These are phyloP conservation scores for Silurus meridionalis DNA, from an alignment of 2,113 vertebrate species.

Conservation along the genomic window DNA sequence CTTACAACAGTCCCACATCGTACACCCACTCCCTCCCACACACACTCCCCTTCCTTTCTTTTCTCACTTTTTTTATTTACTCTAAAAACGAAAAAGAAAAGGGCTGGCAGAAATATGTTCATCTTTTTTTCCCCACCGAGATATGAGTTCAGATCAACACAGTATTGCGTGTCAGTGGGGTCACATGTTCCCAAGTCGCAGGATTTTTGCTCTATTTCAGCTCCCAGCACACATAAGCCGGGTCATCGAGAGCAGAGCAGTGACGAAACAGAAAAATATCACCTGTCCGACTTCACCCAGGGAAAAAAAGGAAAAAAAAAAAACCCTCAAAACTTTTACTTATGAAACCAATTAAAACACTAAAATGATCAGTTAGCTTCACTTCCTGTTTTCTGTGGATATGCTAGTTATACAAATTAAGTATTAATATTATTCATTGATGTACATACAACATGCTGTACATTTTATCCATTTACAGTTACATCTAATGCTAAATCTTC, in stretches of 20 bases:
- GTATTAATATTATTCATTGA: neutral
- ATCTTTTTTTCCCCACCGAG: neutral
- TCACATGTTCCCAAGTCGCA: neutral
- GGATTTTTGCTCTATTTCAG: constrained; percentile 8
- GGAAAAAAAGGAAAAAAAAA: neutral
- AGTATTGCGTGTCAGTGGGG: constrained; percentile 1
- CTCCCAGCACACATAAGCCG: neutral
- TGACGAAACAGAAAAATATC: neutral
- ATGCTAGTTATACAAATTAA: too few species aligned
- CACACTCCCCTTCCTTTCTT: neutral
- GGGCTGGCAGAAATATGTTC: neutral
- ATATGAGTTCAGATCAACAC: constrained; percentile 20
- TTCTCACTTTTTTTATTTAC: neutral
- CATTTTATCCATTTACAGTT: neutral
- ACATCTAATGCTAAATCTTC: too few species aligned
- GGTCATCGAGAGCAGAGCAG: constrained; percentile 2
- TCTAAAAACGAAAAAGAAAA: neutral
- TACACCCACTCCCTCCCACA: constrained; percentile 27
- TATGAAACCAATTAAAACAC: too few species aligned
- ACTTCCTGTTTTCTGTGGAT: neutral
- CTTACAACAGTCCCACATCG: constrained; percentile 36
- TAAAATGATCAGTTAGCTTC: neutral
- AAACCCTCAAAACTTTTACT: too few species aligned
- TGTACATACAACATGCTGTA: neutral
- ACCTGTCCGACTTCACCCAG: neutral